phyloP scores from a whole-genome alignment of 2,113 vertebrate genomes.

The Phalacrocorax brasilianus region DNA sequence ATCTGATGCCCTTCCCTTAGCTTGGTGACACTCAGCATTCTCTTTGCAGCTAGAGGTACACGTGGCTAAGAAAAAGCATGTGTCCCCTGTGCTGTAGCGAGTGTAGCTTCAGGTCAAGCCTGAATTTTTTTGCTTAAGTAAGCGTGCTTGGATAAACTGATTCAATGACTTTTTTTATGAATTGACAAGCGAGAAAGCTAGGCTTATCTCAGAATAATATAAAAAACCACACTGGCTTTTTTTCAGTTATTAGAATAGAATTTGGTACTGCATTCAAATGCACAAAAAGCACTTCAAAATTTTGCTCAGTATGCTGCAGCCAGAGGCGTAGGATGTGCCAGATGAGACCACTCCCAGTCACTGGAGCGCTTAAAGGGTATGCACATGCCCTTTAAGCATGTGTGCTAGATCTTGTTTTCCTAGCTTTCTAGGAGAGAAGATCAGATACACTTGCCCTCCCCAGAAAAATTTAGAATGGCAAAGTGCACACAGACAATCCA shows the following conservation, averaged over 20 bases:
- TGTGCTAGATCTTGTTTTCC: not conserved
- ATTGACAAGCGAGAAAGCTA: not conserved
- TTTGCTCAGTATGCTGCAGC: not conserved
- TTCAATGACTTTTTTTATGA: not conserved
- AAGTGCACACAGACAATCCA: not conserved
- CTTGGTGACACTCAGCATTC: not conserved
- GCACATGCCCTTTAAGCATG: not conserved
- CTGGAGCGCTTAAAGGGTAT: not conserved
- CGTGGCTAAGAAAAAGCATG: rapidly evolving
- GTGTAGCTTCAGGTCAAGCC: not conserved
- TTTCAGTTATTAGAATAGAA: not conserved
- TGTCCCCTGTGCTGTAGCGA: not conserved
- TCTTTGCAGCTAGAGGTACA: not conserved
- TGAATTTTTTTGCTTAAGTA: not conserved
- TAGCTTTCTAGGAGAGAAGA: not conserved
- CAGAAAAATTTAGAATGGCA: not conserved
- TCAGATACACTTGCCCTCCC: not conserved
- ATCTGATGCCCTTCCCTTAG: not conserved
- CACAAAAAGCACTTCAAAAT: not conserved
- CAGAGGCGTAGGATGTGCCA: not conserved
- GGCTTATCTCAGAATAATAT: not conserved
- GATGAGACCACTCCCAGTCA: rapidly evolving
- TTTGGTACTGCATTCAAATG: not conserved
- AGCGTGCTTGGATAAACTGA: not conserved
- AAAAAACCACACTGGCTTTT: too few relatives aligned